Conservation (phyloP, 2,113 vertebrate genomes). For the Podiceps cristatus region DNA sequence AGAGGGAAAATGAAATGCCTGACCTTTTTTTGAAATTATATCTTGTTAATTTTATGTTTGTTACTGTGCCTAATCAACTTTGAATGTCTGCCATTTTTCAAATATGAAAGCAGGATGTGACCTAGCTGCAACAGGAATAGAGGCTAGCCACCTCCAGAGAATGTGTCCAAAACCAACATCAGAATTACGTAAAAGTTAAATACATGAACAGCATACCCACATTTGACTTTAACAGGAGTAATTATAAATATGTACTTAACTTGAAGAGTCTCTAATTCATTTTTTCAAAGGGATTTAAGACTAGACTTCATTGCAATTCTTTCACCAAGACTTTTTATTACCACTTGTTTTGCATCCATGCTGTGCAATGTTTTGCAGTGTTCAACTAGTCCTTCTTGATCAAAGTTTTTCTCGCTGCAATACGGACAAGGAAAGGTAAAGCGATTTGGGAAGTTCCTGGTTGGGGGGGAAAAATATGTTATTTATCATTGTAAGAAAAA, state of each 20-base stretch:
- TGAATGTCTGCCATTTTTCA: neutral
- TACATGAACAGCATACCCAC: neutral
- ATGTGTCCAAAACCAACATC: neutral
- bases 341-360: slow-evolving; percentile 90
- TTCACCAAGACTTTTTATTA: slow-evolving; percentile 58
- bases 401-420: slow-evolving; percentile 93
- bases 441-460: slow-evolving; percentile 91
- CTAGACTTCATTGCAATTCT: neutral
- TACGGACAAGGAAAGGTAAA: slow-evolving; percentile 96
- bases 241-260: neutral
- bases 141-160: neutral
- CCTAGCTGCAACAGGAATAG: neutral
- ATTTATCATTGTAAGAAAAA: neutral
- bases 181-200: neutral
- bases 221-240: neutral
- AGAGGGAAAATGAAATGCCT: neutral
- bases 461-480: neutral
- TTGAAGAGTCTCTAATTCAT: neutral
- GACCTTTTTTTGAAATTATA: fast-evolving
- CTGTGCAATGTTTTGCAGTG: slow-evolving; percentile 91
- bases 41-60: neutral
- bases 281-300: slow-evolving; percentile 13
- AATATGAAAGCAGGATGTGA: neutral
- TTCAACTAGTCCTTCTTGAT: slow-evolving; percentile 94
- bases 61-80: neutral